These are phyloP conservation scores for Eupeodes latifasciatus DNA, from an alignment of 2,888 invertebrate genomes.

Conservation along the genomic window DNA sequence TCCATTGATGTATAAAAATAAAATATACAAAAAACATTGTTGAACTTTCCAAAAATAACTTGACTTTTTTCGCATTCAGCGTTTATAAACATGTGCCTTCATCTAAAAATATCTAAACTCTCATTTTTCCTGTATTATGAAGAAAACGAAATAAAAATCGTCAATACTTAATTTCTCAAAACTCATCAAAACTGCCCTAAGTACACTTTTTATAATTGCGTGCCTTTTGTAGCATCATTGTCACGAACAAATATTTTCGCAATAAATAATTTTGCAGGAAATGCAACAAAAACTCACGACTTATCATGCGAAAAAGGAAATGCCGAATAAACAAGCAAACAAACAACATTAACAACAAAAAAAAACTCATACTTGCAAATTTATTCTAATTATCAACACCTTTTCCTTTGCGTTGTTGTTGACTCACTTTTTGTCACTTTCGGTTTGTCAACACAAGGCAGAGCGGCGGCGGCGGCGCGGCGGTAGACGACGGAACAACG, in stretches of 20 bases:
- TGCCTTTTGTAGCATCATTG: too few relatives aligned
- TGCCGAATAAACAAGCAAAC: conserved; percentile 30
- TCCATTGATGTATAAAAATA: too few relatives aligned
- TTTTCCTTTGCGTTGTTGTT: conserved; percentile 5
- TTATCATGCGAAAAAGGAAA: conserved; percentile 38
- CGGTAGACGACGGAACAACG: neutral
- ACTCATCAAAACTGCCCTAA: neutral
- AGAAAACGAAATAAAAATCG: neutral
- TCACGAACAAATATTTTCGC: neutral
- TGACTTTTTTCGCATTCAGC: too few relatives aligned
- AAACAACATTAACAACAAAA: too few relatives aligned
- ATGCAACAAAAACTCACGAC: conserved; percentile 43
- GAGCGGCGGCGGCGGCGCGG: too few relatives aligned
- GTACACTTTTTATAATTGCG: neutral
- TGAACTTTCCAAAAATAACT: too few relatives aligned
- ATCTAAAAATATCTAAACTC: neutral
- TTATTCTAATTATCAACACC: conserved; percentile 69
- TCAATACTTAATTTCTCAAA: neutral
- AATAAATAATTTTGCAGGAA: conserved; percentile 15
- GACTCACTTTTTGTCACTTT: neutral
- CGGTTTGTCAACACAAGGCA: neutral
- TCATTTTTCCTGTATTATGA: too few relatives aligned
- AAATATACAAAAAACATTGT: too few relatives aligned
- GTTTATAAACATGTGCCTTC: too few relatives aligned
- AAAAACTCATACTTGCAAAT: conserved; percentile 58